phyloP scores from a whole-genome alignment of 2,888 invertebrate species.

The Panzeria rudis region DNA sequence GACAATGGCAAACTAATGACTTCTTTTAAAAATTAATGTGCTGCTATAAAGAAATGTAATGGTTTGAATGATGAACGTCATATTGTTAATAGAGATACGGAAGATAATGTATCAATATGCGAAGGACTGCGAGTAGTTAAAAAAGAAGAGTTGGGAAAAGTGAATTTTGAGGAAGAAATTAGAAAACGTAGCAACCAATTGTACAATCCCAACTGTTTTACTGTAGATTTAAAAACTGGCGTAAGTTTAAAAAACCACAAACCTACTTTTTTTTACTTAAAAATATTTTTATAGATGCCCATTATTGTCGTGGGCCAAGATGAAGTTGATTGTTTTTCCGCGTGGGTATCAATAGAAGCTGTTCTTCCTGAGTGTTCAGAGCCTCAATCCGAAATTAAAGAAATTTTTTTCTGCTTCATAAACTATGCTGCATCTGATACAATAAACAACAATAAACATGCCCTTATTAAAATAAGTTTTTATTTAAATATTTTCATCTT shows the following conservation, averaged over 20 bases:
- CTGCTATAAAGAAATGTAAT: slow-evolving; percentile 95
- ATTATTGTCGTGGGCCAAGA: slow-evolving; percentile 98
- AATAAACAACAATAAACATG: no score
- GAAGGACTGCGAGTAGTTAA: slow-evolving; percentile 96
- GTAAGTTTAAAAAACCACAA: slow-evolving; percentile 84
- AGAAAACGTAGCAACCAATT: slow-evolving; percentile 96
- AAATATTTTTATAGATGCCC: slow-evolving; percentile 88
- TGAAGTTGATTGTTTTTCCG: slow-evolving; percentile 98
- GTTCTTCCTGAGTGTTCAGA: slow-evolving; percentile 89
- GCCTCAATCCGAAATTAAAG: slow-evolving; percentile 82
- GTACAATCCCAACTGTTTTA: slow-evolving; percentile 99
- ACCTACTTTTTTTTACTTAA: neutral
- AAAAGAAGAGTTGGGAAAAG: slow-evolving; percentile 94
- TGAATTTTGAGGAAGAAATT: slow-evolving; percentile 96
- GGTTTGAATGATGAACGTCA: slow-evolving; percentile 98
- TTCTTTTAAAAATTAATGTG: slow-evolving; percentile 86
- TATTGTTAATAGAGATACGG: slow-evolving; percentile 97
- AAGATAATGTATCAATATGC: slow-evolving; percentile 94
- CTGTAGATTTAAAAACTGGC: slow-evolving; percentile 99
- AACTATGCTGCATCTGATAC: no score
- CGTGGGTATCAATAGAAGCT: slow-evolving; percentile 99
- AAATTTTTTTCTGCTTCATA: slow-evolving; percentile 57
- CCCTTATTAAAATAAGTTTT: no score
- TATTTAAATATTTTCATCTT: no score
- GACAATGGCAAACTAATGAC: neutral